Evolutionary conservation across 2,113 vertebrate species (phyloP).

Genomic region (Montifringilla adamsi): DNA sequence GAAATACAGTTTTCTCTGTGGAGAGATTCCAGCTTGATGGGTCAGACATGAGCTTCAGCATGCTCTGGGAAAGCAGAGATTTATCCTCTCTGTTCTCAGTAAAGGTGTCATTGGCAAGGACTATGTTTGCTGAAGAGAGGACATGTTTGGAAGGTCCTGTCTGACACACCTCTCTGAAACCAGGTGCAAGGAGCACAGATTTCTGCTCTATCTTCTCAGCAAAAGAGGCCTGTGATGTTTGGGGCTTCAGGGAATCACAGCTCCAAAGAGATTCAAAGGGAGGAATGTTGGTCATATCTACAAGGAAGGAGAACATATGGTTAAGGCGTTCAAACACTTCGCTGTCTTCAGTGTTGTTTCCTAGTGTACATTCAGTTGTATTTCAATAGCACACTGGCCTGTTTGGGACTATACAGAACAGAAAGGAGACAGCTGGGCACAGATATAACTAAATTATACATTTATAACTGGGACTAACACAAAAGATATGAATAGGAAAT

Average conservation of each 20-base stretch:
- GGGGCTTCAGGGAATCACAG: conserved; percentile 20
- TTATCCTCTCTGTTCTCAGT: background rate
- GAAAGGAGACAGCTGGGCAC: background rate
- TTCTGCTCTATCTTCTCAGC: conserved; percentile 26
- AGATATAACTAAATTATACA: background rate
- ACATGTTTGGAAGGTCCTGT: background rate
- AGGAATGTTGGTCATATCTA: conserved; percentile 33
- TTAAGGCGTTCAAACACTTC: background rate
- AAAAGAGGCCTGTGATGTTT: background rate
- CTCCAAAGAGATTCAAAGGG: conserved; percentile 39
- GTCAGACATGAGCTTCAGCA: conserved; percentile 5
- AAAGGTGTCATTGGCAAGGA: background rate
- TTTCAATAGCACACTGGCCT: background rate
- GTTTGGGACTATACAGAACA: background rate
- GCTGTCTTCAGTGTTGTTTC: background rate
- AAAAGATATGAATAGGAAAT: background rate
- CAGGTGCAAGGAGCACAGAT: conserved; percentile 21
- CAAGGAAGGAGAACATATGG: background rate
- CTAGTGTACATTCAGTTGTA: background rate
- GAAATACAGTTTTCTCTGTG: background rate
- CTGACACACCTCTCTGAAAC: conserved; percentile 6
- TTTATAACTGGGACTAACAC: background rate
- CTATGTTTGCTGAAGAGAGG: conserved; percentile 15
- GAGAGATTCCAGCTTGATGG: conserved; percentile 12
- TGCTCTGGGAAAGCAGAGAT: conserved; percentile 26